Percentiles rank a stretch among this genome's conserved stretches.
phyloP scores from a whole-genome alignment of 2,888 invertebrate genomes.

The Cartodere bifasciata region DNA sequence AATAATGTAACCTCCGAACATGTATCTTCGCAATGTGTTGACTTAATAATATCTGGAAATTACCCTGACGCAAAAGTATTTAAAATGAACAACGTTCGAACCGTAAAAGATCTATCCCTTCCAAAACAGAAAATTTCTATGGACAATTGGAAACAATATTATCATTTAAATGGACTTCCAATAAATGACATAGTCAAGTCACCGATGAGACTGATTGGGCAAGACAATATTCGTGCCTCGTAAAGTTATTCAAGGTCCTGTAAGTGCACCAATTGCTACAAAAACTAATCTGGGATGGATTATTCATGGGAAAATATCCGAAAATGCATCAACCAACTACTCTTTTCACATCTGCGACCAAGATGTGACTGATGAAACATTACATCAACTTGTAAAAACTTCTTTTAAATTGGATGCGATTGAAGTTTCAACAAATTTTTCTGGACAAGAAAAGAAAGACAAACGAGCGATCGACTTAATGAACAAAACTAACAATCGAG shows the following conservation, averaged over 20 bases:
- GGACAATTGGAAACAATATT: constrained; percentile 7
- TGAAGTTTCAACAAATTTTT: too few species aligned
- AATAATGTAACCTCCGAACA: constrained; percentile 6
- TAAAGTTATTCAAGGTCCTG: constrained; percentile 8
- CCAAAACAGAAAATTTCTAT: constrained; percentile 5
- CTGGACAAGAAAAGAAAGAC: too few species aligned
- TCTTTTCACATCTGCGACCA: constrained; percentile 6
- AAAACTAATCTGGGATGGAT: constrained; percentile 9
- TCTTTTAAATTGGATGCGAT: too few species aligned
- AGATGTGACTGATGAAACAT: constrained; percentile 2
- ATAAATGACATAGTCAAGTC: constrained; percentile 7
- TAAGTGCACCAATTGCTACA: constrained; percentile 8
- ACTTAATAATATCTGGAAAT: constrained; percentile 7
- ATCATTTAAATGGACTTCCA: constrained; percentile 7
- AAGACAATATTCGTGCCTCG: constrained; percentile 8
- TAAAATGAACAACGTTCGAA: constrained; percentile 7
- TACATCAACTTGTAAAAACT: constrained; percentile 6
- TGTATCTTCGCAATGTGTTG: constrained; percentile 5
- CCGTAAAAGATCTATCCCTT: constrained; percentile 6
- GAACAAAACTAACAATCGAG: constrained; percentile 10
- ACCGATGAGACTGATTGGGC: constrained; percentile 7
- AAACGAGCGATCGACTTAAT: constrained; percentile 8
- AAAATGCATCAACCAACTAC: neutral
- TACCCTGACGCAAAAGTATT: constrained; percentile 5
- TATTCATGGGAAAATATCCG: constrained; percentile 5